Evolutionary conservation across 2,888 invertebrate species (phyloP).

Genomic region (Clivina fossor): DNA sequence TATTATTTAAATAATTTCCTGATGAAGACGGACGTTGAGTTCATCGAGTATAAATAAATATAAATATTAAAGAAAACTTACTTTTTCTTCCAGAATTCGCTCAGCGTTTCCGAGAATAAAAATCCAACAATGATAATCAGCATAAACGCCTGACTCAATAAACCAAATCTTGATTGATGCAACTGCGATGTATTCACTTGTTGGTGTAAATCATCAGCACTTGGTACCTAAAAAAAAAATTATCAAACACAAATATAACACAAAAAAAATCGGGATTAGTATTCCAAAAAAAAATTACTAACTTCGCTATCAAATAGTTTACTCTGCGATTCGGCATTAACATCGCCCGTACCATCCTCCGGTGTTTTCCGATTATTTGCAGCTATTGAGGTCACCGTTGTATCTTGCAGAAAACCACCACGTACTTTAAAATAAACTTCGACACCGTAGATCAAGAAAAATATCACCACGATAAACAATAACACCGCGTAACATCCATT

Average conservation of each 20-base stretch:
- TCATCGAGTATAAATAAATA: too few relatives aligned
- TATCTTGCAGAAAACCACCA: constrained; percentile 80
- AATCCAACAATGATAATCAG: constrained; percentile 86
- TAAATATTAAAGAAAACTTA: too few relatives aligned
- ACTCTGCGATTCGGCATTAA: constrained; percentile 16
- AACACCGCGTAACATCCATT: constrained; percentile 92
- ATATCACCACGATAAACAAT: constrained; percentile 84
- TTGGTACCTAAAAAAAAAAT: constrained; percentile 18
- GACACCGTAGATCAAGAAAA: constrained; percentile 92
- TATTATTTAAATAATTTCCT: too few relatives aligned
- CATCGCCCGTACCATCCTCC: constrained; percentile 18
- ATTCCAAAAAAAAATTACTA: too few relatives aligned
- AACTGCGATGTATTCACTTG: constrained; percentile 81
- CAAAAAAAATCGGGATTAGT: not conserved
- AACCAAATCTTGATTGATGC: constrained; percentile 86
- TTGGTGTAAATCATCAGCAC: constrained; percentile 44
- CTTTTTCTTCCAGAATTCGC: constrained; percentile 93
- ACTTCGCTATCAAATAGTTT: constrained; percentile 23
- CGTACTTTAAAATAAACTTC: constrained; percentile 93
- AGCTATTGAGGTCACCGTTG: constrained; percentile 65
- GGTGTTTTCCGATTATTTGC: constrained; percentile 19
- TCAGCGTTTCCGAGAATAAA: constrained; percentile 86
- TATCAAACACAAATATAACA: constrained; percentile 5
- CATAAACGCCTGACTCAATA: constrained; percentile 89
- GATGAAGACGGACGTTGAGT: too few relatives aligned